These are phyloP conservation scores for Maconellicoccus hirsutus DNA, from an alignment of 1,140 invertebrate genomes.

Conservation along the genomic window DNA sequence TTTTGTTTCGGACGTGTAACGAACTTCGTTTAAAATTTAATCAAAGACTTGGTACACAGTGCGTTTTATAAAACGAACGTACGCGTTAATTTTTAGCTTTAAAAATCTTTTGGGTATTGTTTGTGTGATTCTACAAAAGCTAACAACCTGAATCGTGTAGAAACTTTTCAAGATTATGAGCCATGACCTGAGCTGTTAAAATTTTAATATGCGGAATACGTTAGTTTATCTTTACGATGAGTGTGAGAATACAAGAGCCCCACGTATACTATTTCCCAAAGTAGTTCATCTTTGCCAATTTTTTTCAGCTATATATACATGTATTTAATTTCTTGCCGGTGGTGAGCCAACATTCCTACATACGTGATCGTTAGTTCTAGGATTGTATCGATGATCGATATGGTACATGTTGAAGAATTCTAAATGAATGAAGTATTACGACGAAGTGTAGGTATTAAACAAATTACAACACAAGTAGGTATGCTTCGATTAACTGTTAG, in stretches of 20 bases:
- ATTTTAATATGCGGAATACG: background rate
- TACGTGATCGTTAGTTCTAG: too few species aligned
- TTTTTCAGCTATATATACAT: too few species aligned
- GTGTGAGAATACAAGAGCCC: background rate
- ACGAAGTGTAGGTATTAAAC: too few species aligned
- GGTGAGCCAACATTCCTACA: too few species aligned
- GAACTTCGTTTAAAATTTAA: background rate
- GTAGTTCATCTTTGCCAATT: too few species aligned
- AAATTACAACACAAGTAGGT: too few species aligned
- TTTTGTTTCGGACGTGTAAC: background rate
- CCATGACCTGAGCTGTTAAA: background rate
- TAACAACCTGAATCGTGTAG: background rate
- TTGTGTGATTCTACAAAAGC: background rate
- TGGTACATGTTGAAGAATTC: too few species aligned
- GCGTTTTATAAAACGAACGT: background rate
- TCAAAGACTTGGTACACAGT: background rate
- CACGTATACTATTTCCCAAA: background rate
- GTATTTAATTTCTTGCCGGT: too few species aligned
- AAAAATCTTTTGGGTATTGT: conserved; percentile 5
- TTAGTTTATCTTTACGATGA: background rate
- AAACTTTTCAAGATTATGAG: background rate
- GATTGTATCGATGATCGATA: too few species aligned
- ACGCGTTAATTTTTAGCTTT: background rate
- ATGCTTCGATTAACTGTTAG: too few species aligned
- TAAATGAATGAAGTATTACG: too few species aligned